These are phyloP conservation scores for Papilio helenus DNA, from an alignment of 1,140 invertebrate species.

Conservation along the genomic window DNA sequence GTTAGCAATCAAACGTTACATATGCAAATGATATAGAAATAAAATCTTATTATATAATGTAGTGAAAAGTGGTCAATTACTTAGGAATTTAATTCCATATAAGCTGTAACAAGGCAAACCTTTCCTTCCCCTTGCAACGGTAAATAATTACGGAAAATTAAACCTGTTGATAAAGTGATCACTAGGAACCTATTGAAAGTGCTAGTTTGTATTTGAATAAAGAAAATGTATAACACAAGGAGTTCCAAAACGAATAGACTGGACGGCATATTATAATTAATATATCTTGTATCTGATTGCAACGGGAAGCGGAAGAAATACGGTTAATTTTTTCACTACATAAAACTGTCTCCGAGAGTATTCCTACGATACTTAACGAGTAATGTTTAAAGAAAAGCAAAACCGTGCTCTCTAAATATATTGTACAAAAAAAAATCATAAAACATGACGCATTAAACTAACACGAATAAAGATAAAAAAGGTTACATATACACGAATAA, in stretches of 20 bases:
- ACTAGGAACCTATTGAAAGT: slow-evolving; percentile 17
- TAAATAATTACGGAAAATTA: slow-evolving; percentile 25
- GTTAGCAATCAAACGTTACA: slow-evolving; percentile 56
- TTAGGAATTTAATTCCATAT: slow-evolving; percentile 36
- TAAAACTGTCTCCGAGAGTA: slow-evolving; percentile 53
- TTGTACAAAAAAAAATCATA: slow-evolving; percentile 65
- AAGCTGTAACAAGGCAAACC: slow-evolving; percentile 29
- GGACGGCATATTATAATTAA: slow-evolving; percentile 54
- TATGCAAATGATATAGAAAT: slow-evolving; percentile 40
- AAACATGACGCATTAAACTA: slow-evolving; percentile 63
- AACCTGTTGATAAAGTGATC: neutral
- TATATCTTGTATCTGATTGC: slow-evolving; percentile 36
- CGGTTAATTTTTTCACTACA: slow-evolving; percentile 42
- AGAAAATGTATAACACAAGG: slow-evolving; percentile 17
- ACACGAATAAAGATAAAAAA: slow-evolving; percentile 66
- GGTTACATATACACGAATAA: slow-evolving; percentile 67
- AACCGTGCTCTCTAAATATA: slow-evolving; percentile 81
- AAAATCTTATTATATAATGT: slow-evolving; percentile 39
- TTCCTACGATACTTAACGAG: slow-evolving; percentile 69
- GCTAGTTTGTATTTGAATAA: slow-evolving; percentile 1
- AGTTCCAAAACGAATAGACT: slow-evolving; percentile 44
- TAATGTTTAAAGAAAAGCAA: slow-evolving; percentile 77
- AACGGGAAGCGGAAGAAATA: slow-evolving; percentile 42
- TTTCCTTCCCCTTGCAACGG: slow-evolving; percentile 23
- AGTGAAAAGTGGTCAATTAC: slow-evolving; percentile 32